Conservation (phyloP, 2,113 vertebrate species). For the Silurus glanis region DNA sequence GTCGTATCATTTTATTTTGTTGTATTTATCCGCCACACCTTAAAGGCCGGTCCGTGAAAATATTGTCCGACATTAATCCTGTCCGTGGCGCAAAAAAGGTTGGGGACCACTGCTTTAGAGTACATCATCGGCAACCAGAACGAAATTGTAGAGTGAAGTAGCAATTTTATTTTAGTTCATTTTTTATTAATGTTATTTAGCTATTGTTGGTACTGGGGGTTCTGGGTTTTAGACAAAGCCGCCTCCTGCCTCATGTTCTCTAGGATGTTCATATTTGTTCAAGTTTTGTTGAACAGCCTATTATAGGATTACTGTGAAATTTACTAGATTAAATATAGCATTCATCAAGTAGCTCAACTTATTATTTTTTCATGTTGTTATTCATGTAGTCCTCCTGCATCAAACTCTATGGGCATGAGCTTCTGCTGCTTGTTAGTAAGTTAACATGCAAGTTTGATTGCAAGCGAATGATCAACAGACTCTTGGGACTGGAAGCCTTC, state of each 20-base stretch:
- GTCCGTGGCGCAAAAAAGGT: too few species aligned
- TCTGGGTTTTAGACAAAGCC: not conserved
- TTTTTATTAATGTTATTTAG: not conserved
- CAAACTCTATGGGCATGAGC: not conserved
- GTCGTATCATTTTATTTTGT: too few species aligned
- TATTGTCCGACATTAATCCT: too few species aligned
- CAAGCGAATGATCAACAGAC: conserved; percentile 13
- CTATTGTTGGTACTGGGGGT: not conserved
- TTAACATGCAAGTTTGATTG: conserved; percentile 13
- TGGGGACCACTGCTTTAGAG: not conserved
- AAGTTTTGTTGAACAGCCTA: not conserved
- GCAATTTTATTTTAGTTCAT: not conserved
- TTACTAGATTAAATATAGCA: not conserved
- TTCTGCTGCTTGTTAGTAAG: not conserved
- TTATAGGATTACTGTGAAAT: not conserved
- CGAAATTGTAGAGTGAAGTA: not conserved
- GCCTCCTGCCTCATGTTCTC: not conserved
- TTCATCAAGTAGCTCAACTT: not conserved
- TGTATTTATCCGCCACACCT: too few species aligned
- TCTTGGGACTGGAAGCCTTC: conserved; percentile 58
- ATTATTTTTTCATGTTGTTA: not conserved
- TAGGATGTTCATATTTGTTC: not conserved
- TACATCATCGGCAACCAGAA: not conserved
- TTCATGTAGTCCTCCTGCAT: not conserved
- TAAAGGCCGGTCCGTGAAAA: too few species aligned